Conservation (phyloP, 1,140 invertebrate genomes). For the Chironomus striatipennis region DNA sequence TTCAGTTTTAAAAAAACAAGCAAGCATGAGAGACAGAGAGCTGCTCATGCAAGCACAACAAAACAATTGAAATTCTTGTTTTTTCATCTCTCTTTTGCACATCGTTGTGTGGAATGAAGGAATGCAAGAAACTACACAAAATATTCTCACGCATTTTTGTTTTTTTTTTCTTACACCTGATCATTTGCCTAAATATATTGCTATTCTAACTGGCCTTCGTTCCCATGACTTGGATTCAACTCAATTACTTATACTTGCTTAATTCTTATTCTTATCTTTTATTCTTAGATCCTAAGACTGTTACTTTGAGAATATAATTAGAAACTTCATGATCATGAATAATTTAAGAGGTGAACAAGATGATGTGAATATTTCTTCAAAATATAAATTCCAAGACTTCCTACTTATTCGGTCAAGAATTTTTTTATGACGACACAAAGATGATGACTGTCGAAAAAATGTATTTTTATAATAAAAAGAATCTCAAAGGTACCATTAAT, state of each 20-base stretch:
- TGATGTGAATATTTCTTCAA: no score
- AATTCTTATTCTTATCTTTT: no score
- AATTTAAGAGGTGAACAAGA: background rate
- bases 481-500: no score
- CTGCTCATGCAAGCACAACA: constrained; percentile 9
- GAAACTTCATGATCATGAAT: constrained; percentile 13
- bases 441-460: no score
- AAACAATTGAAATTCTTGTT: constrained; percentile 23
- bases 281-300: no score
- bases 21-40: background rate
- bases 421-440: no score
- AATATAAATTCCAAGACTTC: no score
- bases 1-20: background rate
- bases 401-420: no score
- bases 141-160: constrained; percentile 21
- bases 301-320: background rate
- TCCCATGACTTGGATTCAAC: background rate
- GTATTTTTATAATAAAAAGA: no score
- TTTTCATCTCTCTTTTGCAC: background rate
- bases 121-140: background rate
- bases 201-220: background rate
- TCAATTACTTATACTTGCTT: no score
- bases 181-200: constrained; percentile 6
- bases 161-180: background rate
- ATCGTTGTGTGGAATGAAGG: background rate